Percentiles rank a stretch among this genome's conserved stretches.
These are phyloP conservation scores for Acanthaster planci DNA, from an alignment of 35 echinoderm and acorn worm species.

Conservation along the genomic window DNA sequence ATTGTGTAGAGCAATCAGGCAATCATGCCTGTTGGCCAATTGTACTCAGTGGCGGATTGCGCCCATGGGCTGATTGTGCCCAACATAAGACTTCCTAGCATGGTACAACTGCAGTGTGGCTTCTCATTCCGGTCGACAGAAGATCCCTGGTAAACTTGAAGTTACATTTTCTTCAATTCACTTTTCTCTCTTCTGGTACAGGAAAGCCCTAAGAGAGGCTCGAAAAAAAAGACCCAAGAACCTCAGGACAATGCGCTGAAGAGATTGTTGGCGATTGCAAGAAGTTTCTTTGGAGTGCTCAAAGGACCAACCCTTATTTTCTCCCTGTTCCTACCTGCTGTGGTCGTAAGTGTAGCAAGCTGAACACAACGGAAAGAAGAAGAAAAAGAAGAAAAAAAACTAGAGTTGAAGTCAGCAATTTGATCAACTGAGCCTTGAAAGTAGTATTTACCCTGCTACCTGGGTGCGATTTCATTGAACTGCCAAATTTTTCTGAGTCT, in stretches of 20 bases:
- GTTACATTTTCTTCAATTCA: background rate
- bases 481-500: too few relatives aligned
- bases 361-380: too few relatives aligned
- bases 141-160: background rate
- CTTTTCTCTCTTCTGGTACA: slow-evolving; percentile 9
- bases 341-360: background rate
- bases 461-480: too few relatives aligned
- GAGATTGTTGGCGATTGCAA: background rate
- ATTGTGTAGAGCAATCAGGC: background rate
- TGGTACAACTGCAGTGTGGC: background rate
- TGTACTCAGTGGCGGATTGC: too few relatives aligned
- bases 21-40: background rate
- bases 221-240: slow-evolving; percentile 1
- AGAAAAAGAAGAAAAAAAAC: too few relatives aligned
- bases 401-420: too few relatives aligned
- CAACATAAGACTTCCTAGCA: too few relatives aligned
- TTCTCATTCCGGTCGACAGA: background rate
- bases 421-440: too few relatives aligned
- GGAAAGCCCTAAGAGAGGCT: background rate
- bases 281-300: slow-evolving; percentile 30
- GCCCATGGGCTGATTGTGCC: too few relatives aligned
- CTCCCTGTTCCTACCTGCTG: slow-evolving; percentile 45
- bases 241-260: background rate
- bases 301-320: slow-evolving; percentile 34
- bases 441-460: too few relatives aligned